Base-by-base conservation (phyloP, 1,140 invertebrate species). In the Protaetia brevitarsis region DNA sequence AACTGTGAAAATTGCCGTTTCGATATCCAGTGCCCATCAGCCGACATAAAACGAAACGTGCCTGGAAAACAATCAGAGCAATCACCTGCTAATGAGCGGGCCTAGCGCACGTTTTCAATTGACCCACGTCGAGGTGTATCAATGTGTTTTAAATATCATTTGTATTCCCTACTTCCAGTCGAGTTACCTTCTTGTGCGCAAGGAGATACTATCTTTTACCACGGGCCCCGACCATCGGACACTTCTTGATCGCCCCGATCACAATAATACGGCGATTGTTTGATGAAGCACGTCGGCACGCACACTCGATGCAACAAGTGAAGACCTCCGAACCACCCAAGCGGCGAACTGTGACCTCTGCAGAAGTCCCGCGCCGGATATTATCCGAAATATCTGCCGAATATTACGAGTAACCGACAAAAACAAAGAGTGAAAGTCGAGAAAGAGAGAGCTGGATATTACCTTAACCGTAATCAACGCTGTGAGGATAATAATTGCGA, bases 81-180 rank as follows among this genome's bases (percentile, higher is more conserved):
- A 51, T 51, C 41, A 51, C 41, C 41, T 23, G 41, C 41, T 51
- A 51, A 51, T 51, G 41, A 51, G 26, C 41, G 26, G 41, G 41
- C 41, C 19, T 23, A 10, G 13, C 41, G 7, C 41, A 51, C 41
- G 41, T 51, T 51, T 51, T 51, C 41, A 51, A 51, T 51, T 51
- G 41, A 51, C 41, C 41, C 41, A 23, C 41, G 26, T 23, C 16
- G 41, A 51, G 26, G 26, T 51, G 41, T 51, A 51, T 23, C 41
- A 23, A 51, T 51, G 41, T 23, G 19, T 51, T 51, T 51, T 51
- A 51, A 51, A 51, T 51, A 51, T 51, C 41, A 51, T 51, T 51
- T 51, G 26, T 51, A 51, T 51, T 51, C 41, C 10, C 3, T 37
- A 11, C 10, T 16, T 37, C 34, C 10, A 13, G 3, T 23, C 41